A percentile compares a stretch with the other conserved stretches of the same genome.
These are phyloP conservation scores for Lates japonicus DNA, from an alignment of 2,797 vertebrate genomes.

Conservation along the genomic window DNA sequence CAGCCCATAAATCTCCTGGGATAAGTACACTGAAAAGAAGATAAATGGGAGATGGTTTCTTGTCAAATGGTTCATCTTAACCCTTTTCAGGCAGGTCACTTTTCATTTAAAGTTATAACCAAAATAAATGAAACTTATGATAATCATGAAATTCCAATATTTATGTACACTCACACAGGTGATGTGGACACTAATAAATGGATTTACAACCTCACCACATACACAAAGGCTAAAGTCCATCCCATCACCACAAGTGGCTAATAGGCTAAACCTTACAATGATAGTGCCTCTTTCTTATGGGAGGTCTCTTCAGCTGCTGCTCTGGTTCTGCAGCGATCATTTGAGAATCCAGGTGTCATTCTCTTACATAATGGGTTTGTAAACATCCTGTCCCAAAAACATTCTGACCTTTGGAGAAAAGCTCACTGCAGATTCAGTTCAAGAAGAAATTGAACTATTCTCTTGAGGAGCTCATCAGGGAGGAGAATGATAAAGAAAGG, in stretches of 20 bases:
- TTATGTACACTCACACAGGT: neutral
- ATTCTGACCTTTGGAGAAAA: neutral
- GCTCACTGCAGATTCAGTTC: neutral
- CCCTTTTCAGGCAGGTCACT: too few species aligned
- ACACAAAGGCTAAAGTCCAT: constrained; percentile 74
- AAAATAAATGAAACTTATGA: neutral
- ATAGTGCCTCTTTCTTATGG: constrained; percentile 25
- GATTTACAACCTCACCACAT: neutral
- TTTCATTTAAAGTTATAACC: neutral
- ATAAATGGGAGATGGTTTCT: too few species aligned
- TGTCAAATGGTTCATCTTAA: neutral
- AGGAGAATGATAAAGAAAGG: constrained; percentile 78
- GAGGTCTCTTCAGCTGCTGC: constrained; percentile 23
- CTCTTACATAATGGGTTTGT: constrained; percentile 6
- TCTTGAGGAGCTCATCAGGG: neutral
- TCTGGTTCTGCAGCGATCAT: constrained; percentile 6
- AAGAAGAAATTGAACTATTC: neutral
- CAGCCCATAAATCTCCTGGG: too few species aligned
- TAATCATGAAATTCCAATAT: neutral
- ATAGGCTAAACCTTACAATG: constrained; percentile 78
- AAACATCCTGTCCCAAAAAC: neutral
- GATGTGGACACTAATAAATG: neutral
- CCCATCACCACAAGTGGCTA: constrained; percentile 72
- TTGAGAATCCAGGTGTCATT: constrained; percentile 9
- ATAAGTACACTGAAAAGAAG: too few species aligned